Evolutionary conservation across 2,797 vertebrate genomes (phyloP), one percentile per base, ranked within the genome.

Genomic region (Bufotes viridis): DNA sequence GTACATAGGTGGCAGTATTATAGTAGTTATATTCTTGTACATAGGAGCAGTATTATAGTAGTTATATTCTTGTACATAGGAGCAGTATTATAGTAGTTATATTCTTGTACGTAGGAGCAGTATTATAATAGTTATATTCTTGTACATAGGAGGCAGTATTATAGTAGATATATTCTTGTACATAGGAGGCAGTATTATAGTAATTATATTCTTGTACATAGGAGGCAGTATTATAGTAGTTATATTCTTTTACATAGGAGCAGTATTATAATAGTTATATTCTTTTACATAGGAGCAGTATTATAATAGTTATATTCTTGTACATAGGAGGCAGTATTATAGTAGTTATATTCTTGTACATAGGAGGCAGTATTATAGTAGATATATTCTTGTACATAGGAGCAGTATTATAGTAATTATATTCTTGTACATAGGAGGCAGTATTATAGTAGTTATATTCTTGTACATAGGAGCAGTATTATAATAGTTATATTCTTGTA

Each of bases 81-180:
- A 26, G n/a, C 11, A 67, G 65, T 67, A 67, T 67, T 67, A 67
- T 26, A 67, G 65, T 67, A 67, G 65, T 67, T 67, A 67, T 67
- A 60, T 60, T 60, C 17, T 60, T 60, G 58, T 60, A 20, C 3
- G 20, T 20, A 60, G 58, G 58, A 6, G 63, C n/a, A 67, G 63
- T 67, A 67, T 67, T 67, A 67, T 67, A 67, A 22, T 67, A 67
- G 63, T 67, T 67, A 67, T 67, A 60, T 60, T 60, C 58, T 60
- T 60, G 58, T 60, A 60, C 17, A 60, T 60, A 7, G 18, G 58
- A 7, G n/a, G 65, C 9, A 67, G n/a, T 67, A 67, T 26, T 67
- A 67, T 67, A 67, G 65, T 67, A 67, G 65, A 26, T 67, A 67
- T 67, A 67, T 26, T 67, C n/a, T 67, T 63, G 61, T 22, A n/a